Conservation (phyloP, 1,140 invertebrate species). For the Schlechtendalia chinensis region DNA sequence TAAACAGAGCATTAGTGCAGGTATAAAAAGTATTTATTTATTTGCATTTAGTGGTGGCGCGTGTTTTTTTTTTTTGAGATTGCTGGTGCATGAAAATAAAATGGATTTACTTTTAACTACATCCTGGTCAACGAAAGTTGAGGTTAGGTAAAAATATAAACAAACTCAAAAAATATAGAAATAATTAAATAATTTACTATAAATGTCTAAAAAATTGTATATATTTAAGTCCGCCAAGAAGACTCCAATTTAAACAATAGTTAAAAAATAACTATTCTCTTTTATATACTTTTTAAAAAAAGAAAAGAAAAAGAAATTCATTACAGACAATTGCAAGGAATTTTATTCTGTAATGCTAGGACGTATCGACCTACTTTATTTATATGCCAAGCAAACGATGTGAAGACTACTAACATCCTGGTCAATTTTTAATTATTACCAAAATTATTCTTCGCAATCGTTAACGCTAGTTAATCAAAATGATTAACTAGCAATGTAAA, state of each 20-base stretch:
- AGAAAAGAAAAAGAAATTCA: conserved; percentile 27
- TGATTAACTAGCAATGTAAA: no score
- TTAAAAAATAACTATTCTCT: no score
- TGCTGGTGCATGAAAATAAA: no score
- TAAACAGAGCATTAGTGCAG: neutral
- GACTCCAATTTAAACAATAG: conserved; percentile 20
- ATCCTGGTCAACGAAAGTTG: no score
- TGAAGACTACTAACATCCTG: conserved; percentile 21
- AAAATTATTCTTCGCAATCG: neutral
- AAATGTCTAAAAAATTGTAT: neutral
- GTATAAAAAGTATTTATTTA: no score
- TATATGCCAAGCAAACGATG: conserved; percentile 4
- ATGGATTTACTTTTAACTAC: no score
- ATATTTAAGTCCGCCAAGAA: neutral
- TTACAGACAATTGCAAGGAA: conserved; percentile 14
- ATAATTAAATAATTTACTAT: neutral
- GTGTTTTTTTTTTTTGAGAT: no score
- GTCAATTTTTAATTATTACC: neutral
- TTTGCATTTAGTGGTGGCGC: no score
- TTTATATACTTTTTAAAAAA: conserved; percentile 34
- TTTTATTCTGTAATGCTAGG: conserved; percentile 26
- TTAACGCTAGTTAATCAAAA: no score
- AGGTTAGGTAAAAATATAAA: no score
- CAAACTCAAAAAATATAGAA: no score
- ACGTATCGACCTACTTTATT: conserved; percentile 38